Evolutionary conservation across 1,140 invertebrate species (phyloP).

Genomic region (Drosophila equinoxialis): DNA sequence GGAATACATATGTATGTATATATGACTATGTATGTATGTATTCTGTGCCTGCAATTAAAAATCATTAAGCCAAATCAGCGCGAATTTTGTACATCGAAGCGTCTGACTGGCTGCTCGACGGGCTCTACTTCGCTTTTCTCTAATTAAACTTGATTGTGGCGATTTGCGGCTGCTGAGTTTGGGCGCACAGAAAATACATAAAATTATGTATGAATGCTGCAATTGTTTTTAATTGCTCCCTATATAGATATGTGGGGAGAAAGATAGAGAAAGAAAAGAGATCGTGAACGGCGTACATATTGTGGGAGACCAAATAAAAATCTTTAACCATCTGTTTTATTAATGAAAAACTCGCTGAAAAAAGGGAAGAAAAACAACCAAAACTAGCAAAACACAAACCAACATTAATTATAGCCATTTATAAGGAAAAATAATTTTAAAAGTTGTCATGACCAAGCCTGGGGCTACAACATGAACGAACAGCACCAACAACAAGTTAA

Average conservation of each 20-base stretch:
- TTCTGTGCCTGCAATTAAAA: slow-evolving; percentile 63
- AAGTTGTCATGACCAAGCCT: slow-evolving; percentile 65
- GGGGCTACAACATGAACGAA: slow-evolving; percentile 29
- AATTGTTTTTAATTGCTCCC: slow-evolving; percentile 69
- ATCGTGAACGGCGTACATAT: neutral
- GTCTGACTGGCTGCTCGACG: slow-evolving; percentile 39
- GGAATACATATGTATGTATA: too few relatives aligned
- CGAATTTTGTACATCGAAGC: neutral
- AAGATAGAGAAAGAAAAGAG: neutral
- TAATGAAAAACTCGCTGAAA: slow-evolving; percentile 41
- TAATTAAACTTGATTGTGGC: slow-evolving; percentile 73
- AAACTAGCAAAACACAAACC: slow-evolving; percentile 39
- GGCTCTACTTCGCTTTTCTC: slow-evolving; percentile 38
- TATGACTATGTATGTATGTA: slow-evolving; percentile 27
- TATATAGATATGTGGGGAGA: neutral
- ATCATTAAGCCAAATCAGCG: slow-evolving; percentile 75
- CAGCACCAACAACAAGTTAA: slow-evolving; percentile 22
- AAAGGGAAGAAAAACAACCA: slow-evolving; percentile 7
- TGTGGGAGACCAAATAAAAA: slow-evolving; percentile 7
- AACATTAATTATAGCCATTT: slow-evolving; percentile 71
- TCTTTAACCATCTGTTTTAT: slow-evolving; percentile 58
- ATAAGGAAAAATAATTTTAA: slow-evolving; percentile 71
- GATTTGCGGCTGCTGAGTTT: slow-evolving; percentile 42
- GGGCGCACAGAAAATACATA: slow-evolving; percentile 39
- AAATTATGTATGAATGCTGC: slow-evolving; percentile 53